Evolutionary conservation across 2,888 invertebrate genomes (phyloP).

Genomic region (Hypercompe scribonia): DNA sequence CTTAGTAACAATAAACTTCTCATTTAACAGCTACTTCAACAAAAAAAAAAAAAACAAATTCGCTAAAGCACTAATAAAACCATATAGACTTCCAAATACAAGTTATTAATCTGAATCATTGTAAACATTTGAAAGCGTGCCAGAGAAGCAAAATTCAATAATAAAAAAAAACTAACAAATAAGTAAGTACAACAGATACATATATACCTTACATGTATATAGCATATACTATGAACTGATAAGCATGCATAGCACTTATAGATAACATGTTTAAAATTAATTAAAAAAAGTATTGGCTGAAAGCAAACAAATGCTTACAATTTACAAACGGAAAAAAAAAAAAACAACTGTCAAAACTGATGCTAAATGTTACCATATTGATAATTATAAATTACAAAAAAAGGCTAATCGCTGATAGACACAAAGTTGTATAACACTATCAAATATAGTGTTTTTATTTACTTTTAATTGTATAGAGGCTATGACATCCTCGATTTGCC

Average conservation of each 20-base stretch:
- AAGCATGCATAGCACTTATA: conserved; percentile 85
- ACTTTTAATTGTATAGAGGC: conserved; percentile 3
- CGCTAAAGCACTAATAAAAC: conserved; percentile 38
- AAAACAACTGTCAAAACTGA: conserved; percentile 39
- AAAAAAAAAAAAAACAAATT: conserved; percentile 13
- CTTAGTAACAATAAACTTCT: background rate
- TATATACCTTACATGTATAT: conserved; percentile 77
- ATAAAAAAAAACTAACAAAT: conserved; percentile 69
- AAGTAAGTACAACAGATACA: conserved; percentile 85
- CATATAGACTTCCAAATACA: conserved; percentile 78
- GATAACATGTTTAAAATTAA: conserved; percentile 58
- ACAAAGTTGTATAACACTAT: conserved; percentile 17
- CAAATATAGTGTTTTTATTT: conserved; percentile 27
- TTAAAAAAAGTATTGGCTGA: conserved; percentile 69
- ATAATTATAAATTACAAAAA: conserved; percentile 36
- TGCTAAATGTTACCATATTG: conserved; percentile 48
- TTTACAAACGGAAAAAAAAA: conserved; percentile 80
- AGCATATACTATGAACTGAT: conserved; percentile 85
- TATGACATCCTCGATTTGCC: conserved; percentile 6
- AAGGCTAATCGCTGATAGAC: conserved; percentile 23
- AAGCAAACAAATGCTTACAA: conserved; percentile 87
- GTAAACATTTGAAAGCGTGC: conserved; percentile 87
- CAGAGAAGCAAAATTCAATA: conserved; percentile 75
- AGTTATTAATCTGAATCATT: conserved; percentile 70
- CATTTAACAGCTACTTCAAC: background rate